These are phyloP conservation scores for Eulacestoma nigropectus DNA, from an alignment of 2,113 vertebrate genomes.

Conservation along the genomic window DNA sequence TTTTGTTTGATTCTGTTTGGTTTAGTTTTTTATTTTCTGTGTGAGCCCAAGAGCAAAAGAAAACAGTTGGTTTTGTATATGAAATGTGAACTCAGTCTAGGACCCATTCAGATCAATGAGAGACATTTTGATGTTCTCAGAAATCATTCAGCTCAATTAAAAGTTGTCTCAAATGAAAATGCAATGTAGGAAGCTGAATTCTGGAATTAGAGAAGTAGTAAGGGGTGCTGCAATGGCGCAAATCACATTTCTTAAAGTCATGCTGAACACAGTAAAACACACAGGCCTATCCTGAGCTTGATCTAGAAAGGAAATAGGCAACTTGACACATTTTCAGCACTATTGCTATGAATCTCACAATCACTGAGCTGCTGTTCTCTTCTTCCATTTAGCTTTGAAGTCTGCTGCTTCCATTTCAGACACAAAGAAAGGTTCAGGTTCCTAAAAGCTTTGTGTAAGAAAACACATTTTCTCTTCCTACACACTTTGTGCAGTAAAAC, in stretches of 20 bases:
- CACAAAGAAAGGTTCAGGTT: background rate
- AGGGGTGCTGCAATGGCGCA: background rate
- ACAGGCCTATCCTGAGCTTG: background rate
- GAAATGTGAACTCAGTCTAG: background rate
- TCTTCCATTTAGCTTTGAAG: background rate
- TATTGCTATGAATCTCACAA: background rate
- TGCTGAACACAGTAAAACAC: background rate
- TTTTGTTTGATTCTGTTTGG: conserved; percentile 3
- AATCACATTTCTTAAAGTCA: background rate
- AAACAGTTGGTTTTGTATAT: background rate
- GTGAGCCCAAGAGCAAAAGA: background rate
- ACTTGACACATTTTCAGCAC: background rate
- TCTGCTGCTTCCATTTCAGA: background rate
- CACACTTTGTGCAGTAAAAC: background rate
- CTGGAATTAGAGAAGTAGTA: background rate
- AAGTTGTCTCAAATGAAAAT: background rate
- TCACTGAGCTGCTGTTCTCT: background rate
- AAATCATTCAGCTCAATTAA: background rate
- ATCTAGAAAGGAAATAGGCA: background rate
- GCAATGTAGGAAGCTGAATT: background rate
- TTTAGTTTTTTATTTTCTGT: background rate
- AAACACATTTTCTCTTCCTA: background rate
- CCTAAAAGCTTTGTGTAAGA: background rate
- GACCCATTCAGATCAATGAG: background rate
- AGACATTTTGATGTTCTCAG: background rate